Conservation (phyloP, 2,113 vertebrate genomes). For the Psittacara wagleri region DNA sequence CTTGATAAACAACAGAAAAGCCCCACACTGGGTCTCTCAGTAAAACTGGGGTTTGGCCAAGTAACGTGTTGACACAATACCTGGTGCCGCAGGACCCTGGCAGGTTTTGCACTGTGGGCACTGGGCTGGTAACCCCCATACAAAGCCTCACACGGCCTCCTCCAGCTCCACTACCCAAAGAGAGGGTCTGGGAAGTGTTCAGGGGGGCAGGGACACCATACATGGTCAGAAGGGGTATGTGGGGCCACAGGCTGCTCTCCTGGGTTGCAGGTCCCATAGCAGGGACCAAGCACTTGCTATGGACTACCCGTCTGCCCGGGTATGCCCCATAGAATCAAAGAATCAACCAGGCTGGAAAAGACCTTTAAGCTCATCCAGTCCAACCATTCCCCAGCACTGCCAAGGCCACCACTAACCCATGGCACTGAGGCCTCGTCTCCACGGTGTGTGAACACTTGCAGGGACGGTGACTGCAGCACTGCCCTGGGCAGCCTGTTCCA, state of each 20-base stretch:
- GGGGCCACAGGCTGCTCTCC: background rate
- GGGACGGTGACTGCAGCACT: background rate
- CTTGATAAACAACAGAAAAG: background rate
- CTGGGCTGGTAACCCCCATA: fast-evolving
- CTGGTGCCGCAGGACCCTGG: background rate
- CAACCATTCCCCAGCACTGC: background rate
- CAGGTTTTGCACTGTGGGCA: background rate
- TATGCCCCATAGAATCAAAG: background rate
- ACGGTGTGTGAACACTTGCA: background rate
- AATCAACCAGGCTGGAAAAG: background rate
- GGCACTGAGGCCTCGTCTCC: background rate
- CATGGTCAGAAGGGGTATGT: background rate
- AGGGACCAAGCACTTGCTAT: background rate
- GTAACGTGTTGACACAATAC: too few relatives aligned
- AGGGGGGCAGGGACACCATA: background rate
- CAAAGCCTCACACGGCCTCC: background rate
- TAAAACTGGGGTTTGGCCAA: background rate
- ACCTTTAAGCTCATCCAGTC: fast-evolving
- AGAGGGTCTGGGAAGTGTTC: background rate
- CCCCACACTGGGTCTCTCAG: background rate
- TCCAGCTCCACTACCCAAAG: background rate
- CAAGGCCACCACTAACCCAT: background rate
- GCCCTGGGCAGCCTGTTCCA: background rate
- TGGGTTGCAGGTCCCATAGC: background rate
- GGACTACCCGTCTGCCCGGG: fast-evolving